phyloP scores from a whole-genome alignment of 2,797 vertebrate species.

The Cryptoblepharus egeriae region DNA sequence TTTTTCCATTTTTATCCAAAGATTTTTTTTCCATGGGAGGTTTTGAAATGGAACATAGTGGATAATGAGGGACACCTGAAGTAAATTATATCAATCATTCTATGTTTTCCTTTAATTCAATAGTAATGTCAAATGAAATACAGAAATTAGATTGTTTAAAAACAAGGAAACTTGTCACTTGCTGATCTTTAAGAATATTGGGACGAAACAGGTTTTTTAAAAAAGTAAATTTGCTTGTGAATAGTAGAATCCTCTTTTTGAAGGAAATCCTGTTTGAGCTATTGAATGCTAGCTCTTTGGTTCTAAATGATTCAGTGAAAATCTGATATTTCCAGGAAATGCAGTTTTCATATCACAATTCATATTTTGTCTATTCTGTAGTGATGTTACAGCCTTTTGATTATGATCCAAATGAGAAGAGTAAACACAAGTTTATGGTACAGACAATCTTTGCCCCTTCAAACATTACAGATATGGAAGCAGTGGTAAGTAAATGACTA shows the following conservation, averaged over 20 bases:
- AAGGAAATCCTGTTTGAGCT: background rate
- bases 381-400: constrained; percentile 99
- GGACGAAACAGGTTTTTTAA: background rate
- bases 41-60: too few relatives aligned
- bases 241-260: background rate
- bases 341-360: background rate
- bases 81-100: background rate
- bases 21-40: too few relatives aligned
- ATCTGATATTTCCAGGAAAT: background rate
- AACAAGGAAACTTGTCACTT: background rate
- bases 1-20: too few relatives aligned
- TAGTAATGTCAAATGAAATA: background rate
- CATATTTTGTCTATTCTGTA: constrained; percentile 70
- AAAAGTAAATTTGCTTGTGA: background rate
- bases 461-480: constrained; percentile 91
- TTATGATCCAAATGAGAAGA: constrained; percentile 99
- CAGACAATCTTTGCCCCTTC: constrained; percentile 96
- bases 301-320: background rate
- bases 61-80: too few relatives aligned
- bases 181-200: background rate
- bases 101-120: background rate
- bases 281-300: background rate
- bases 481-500: constrained; percentile 86
- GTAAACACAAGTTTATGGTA: constrained; percentile 99
- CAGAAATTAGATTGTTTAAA: background rate